phyloP scores from a whole-genome alignment of 2,888 invertebrate genomes.

The Uropetala carovei region DNA sequence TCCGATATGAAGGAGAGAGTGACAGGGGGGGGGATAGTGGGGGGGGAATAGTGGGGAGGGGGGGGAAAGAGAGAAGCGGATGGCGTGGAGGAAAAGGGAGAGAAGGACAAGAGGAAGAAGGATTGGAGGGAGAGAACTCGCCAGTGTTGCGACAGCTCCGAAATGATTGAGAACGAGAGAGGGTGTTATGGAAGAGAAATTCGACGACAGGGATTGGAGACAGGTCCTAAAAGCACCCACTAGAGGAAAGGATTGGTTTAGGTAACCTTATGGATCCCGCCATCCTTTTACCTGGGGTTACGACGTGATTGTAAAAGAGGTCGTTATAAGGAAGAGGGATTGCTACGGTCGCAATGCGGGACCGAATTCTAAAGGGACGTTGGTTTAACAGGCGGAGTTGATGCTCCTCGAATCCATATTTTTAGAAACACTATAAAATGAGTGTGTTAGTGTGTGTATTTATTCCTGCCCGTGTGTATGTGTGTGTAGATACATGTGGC shows the following conservation, averaged over 20 bases:
- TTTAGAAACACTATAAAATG: no score
- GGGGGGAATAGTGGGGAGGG: neutral
- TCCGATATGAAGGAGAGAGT: conserved; percentile 22
- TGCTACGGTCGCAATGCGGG: no score
- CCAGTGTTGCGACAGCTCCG: conserved; percentile 33
- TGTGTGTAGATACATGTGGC: no score
- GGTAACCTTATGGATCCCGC: conserved; percentile 3
- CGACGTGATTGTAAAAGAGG: neutral
- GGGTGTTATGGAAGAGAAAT: conserved; percentile 7
- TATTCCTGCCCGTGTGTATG: no score
- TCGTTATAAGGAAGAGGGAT: conserved; percentile 12
- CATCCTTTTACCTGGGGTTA: conserved; percentile 2
- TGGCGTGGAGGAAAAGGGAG: neutral
- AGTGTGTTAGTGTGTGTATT: no score
- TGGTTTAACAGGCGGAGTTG: no score
- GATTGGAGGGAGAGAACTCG: neutral
- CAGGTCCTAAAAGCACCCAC: conserved; percentile 32
- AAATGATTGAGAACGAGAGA: neutral
- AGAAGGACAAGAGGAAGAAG: neutral
- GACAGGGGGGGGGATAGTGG: neutral
- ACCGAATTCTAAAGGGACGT: no score
- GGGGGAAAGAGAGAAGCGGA: neutral
- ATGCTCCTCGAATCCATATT: no score
- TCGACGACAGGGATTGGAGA: conserved; percentile 37
- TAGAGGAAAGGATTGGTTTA: conserved; percentile 35